phyloP scores from a whole-genome alignment of 2,113 vertebrate species.

The Eublepharis macularius region DNA sequence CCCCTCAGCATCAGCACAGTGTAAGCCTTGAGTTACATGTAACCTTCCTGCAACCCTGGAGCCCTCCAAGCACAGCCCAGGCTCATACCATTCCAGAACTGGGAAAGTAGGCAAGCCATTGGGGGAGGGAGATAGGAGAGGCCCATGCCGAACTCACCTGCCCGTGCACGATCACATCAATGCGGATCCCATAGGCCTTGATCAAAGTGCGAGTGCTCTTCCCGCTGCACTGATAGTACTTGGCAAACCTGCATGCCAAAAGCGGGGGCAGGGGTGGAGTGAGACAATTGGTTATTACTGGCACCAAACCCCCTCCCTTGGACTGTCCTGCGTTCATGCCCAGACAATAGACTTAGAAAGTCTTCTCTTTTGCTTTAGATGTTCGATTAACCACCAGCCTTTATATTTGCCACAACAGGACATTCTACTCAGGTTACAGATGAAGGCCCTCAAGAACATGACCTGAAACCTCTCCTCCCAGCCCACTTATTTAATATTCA shows the following conservation, averaged over 20 bases:
- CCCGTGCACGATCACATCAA: conserved; percentile 90
- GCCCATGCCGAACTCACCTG: conserved; percentile 68
- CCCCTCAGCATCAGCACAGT: neutral
- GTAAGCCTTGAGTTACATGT: neutral
- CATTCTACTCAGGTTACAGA: no score
- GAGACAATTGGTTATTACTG: neutral
- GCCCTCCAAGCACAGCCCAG: neutral
- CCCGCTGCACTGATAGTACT: conserved; percentile 80
- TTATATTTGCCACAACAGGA: no score
- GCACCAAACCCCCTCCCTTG: neutral
- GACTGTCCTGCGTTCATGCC: neutral
- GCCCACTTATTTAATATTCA: no score
- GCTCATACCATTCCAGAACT: neutral
- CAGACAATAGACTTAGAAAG: neutral
- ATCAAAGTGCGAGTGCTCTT: conserved; percentile 81
- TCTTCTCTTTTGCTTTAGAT: no score
- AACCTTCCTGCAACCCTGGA: neutral
- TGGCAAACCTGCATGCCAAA: conserved; percentile 77
- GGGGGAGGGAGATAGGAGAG: neutral
- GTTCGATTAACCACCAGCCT: no score
- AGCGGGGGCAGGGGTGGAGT: fast-evolving
- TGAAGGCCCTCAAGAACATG: no score
- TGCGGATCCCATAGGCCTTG: conserved; percentile 88
- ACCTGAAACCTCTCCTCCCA: no score
- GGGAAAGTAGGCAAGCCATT: neutral